A percentile compares a stretch with the other conserved stretches of the same genome.
These are phyloP conservation scores for Synchiropus splendidus DNA, from an alignment of 2,113 vertebrate species.

Conservation along the genomic window DNA sequence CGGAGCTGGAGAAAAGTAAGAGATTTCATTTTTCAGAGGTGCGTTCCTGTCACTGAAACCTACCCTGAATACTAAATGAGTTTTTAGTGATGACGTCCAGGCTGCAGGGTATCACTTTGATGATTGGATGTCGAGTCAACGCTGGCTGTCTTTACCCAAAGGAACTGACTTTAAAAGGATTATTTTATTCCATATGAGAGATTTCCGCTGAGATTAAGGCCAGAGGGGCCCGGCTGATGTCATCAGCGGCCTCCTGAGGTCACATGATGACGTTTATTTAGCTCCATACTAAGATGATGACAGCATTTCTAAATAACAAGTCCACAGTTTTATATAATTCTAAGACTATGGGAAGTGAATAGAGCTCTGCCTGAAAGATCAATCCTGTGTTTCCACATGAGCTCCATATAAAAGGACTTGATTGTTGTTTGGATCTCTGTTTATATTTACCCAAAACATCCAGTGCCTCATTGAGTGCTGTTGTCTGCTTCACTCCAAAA, in stretches of 20 bases:
- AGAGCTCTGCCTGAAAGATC: no score
- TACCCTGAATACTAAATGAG: conserved; percentile 29
- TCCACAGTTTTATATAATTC: no score
- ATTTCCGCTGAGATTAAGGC: conserved; percentile 8
- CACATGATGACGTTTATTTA: no score
- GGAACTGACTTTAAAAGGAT: conserved; percentile 8
- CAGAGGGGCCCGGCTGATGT: conserved; percentile 1
- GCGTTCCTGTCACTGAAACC: conserved; percentile 18
- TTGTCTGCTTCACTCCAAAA: no score
- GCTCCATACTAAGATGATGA: no score
- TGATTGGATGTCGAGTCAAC: conserved; percentile 24
- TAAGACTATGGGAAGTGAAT: no score
- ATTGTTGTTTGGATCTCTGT: no score
- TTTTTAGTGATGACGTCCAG: conserved; percentile 23
- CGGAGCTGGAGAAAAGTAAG: conserved; percentile 89
- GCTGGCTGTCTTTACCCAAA: conserved; percentile 3
- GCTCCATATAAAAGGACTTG: no score
- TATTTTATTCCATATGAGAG: conserved; percentile 4
- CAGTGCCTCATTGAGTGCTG: no score
- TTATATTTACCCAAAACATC: no score
- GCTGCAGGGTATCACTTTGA: conserved; percentile 29
- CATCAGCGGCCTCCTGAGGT: conserved; percentile 5
- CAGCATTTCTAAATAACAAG: no score
- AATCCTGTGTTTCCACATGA: no score
- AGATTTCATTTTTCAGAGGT: not conserved